Evolutionary conservation across 2,888 invertebrate genomes (phyloP).

Genomic region (Lasius platythorax): DNA sequence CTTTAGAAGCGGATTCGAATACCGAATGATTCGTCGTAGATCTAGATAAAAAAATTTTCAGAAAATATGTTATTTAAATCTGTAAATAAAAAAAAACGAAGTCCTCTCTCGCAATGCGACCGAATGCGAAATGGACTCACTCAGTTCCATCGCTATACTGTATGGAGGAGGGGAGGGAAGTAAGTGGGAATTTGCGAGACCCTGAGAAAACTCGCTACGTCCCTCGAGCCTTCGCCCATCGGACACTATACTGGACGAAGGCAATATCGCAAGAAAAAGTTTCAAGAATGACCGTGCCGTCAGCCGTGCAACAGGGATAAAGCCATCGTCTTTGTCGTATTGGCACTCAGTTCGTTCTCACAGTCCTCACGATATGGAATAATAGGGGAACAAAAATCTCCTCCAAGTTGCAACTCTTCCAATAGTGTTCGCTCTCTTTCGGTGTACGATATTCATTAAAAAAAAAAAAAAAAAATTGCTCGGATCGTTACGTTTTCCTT

Average conservation of each 20-base stretch:
- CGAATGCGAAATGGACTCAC: background rate
- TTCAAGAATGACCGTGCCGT: constrained; percentile 20
- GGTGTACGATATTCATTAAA: background rate
- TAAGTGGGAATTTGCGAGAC: constrained; percentile 15
- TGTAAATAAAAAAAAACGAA: background rate
- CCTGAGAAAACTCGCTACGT: background rate
- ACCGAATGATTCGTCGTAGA: no score
- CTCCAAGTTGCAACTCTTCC: background rate
- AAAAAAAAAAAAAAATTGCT: background rate
- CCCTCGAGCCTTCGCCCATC: constrained; percentile 4
- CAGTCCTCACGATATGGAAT: constrained; percentile 37
- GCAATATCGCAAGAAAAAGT: constrained; percentile 42
- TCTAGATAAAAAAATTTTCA: background rate
- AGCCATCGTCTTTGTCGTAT: constrained; percentile 19
- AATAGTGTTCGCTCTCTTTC: background rate
- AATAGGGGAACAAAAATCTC: constrained; percentile 25
- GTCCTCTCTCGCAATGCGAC: background rate
- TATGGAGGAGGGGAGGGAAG: background rate
- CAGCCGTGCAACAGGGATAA: constrained; percentile 45
- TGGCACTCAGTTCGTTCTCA: constrained; percentile 46
- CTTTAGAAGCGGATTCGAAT: no score
- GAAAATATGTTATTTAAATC: background rate
- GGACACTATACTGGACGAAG: constrained; percentile 5
- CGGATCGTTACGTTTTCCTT: background rate
- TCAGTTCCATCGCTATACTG: background rate